A percentile compares a stretch with the other conserved stretches of the same genome.
phyloP scores from a whole-genome alignment of 2,113 vertebrate species.

The Saguinus midas region DNA sequence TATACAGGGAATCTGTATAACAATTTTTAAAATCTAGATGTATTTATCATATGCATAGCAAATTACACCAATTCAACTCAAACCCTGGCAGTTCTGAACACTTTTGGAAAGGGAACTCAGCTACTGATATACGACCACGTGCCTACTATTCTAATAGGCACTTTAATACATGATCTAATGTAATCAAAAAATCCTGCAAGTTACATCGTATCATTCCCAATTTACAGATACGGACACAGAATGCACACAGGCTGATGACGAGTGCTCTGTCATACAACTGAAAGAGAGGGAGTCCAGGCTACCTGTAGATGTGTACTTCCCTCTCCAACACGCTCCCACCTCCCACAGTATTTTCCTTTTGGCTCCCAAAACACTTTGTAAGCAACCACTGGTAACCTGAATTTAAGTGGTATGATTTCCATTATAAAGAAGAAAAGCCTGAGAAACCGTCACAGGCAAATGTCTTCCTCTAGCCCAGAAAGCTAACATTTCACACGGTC shows the following conservation, averaged over 20 bases:
- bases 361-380: neutral
- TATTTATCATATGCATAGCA: neutral
- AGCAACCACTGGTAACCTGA: neutral
- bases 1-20: neutral
- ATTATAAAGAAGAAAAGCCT: neutral
- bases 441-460: neutral
- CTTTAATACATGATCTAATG: neutral
- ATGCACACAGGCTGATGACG: neutral
- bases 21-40: neutral
- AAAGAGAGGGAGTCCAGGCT: neutral
- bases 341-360: neutral
- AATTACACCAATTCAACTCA: neutral
- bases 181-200: neutral
- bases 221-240: neutral
- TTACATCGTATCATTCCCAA: neutral
- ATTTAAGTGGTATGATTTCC: neutral
- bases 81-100: neutral
- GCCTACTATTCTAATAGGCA: neutral
- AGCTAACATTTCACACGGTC: neutral
- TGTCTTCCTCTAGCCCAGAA: neutral
- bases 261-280: neutral
- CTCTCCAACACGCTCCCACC: neutral
- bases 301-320: neutral
- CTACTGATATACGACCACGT: neutral
- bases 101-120: conserved; percentile 11